These are phyloP conservation scores for Ichneumoninae sp. DNA, from an alignment of 2,888 invertebrate species.

Conservation along the genomic window DNA sequence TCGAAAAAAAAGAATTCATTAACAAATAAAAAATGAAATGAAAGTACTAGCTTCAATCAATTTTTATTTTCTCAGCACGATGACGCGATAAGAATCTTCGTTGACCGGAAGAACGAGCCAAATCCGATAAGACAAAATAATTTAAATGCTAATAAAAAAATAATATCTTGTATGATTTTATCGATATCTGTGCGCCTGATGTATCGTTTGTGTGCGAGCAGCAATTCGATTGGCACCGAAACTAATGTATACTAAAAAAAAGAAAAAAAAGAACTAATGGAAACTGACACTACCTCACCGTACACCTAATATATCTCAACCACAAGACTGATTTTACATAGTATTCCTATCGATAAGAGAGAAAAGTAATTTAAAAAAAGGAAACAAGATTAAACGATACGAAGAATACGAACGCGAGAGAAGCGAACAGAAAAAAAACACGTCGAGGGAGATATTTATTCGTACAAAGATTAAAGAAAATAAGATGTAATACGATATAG, in stretches of 20 bases:
- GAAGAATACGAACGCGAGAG: conserved; percentile 54
- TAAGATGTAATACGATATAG: conserved; percentile 69
- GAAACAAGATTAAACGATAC: conserved; percentile 53
- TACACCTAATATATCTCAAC: conserved; percentile 83
- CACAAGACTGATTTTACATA: conserved; percentile 84
- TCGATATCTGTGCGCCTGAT: conserved; percentile 31
- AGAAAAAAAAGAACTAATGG: conserved; percentile 39
- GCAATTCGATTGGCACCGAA: conserved; percentile 73
- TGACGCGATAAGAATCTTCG: conserved; percentile 8
- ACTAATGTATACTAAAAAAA: conserved; percentile 79
- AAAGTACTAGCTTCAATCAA: conserved; percentile 40
- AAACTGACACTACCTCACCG: conserved; percentile 83
- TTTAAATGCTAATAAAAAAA: conserved; percentile 17
- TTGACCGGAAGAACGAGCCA: neutral
- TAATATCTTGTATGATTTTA: conserved; percentile 18
- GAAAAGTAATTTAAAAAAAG: conserved; percentile 70
- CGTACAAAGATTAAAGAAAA: conserved; percentile 70
- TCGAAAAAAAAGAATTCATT: neutral
- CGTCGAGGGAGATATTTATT: conserved; percentile 69
- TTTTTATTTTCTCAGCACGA: conserved; percentile 62
- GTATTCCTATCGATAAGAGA: conserved; percentile 81
- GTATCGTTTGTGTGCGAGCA: conserved; percentile 51
- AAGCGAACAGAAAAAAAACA: conserved; percentile 36
- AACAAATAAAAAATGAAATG: neutral
- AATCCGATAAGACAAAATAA: neutral